A percentile compares a stretch with the other conserved stretches of the same genome.
Evolutionary conservation across 2,113 vertebrate genomes (phyloP).

Genomic region (Aspidoscelis tigris): DNA sequence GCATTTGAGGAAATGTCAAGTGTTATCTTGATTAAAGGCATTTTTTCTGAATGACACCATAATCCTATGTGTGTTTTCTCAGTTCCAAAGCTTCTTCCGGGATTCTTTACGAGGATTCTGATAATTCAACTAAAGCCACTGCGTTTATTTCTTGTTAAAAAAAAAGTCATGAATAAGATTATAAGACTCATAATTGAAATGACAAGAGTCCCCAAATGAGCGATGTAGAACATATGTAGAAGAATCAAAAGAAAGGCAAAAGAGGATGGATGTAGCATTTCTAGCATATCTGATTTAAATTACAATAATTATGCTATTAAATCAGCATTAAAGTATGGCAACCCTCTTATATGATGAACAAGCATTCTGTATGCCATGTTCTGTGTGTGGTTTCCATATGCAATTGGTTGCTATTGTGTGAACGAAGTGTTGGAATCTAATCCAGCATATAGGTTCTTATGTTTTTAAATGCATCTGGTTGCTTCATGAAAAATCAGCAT

Average conservation of each 20-base stretch:
- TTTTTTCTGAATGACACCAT: background rate
- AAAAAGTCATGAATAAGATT: background rate
- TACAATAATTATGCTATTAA: background rate
- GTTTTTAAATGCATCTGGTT: too few relatives aligned
- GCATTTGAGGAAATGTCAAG: background rate
- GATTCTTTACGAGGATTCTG: background rate
- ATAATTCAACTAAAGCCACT: background rate
- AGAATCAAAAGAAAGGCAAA: background rate
- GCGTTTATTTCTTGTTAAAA: slow-evolving; percentile 1
- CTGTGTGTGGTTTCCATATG: too few relatives aligned
- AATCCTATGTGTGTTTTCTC: background rate
- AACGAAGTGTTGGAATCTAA: too few relatives aligned
- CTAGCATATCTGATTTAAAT: background rate
- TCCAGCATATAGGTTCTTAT: too few relatives aligned
- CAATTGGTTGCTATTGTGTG: too few relatives aligned
- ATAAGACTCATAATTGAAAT: background rate
- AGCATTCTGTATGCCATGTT: too few relatives aligned
- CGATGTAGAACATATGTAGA: fast-evolving
- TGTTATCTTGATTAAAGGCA: background rate
- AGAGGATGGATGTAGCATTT: background rate
- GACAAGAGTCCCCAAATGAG: background rate
- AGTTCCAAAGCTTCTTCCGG: background rate
- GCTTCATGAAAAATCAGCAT: too few relatives aligned
- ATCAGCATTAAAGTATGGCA: background rate
- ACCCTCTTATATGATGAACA: too few relatives aligned